Base-by-base conservation (phyloP, 2,797 vertebrate genomes). In the Cetoscarus ocellatus region DNA sequence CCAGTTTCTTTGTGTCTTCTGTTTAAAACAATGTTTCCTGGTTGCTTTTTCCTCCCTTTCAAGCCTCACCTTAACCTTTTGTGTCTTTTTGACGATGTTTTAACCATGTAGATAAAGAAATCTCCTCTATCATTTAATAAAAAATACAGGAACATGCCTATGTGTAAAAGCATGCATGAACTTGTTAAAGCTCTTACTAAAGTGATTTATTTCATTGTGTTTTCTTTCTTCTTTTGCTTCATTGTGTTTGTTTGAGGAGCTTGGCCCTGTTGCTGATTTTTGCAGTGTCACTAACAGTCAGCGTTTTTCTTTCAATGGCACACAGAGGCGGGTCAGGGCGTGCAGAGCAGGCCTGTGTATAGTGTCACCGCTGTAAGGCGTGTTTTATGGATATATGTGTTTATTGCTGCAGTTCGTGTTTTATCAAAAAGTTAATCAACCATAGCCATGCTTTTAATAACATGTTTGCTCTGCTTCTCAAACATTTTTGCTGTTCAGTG, bases 221-320 rank as follows among this genome's bases (percentile, higher is more conserved):
- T 39, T 39, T 35, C 35, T 55, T 42, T 11, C 50, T 66, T 72
- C 17, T 82, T n/a, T 61, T 43, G 3, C 44, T 38, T 18, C 47
- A 14, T 75, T 79, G 61, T 40, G 70, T 44, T 80, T 63, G 55
- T 68, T 44, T 44, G 57, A 70, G 67, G 11, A 67, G 63, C 48
- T 38, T 27, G 58, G 54, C 3, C 10, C 53, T 73, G 61, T 77
- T 3, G 48, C 27, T 40, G 42, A 39, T 75, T 88, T 90, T 73
- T 93, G 91, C 88, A 64, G 43, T 47, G 90, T 94, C 91, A 94
- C 77, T 61, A 69, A 40, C 55, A 17, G 81, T 94, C 93, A 94
- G 93, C 93, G 6, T 55, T 93, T 91, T 82, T 65, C 74, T 84
- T 88, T 89, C 72, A 88, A 2, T 43, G 6, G 12, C 38, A 45